Evolutionary conservation across 2,797 vertebrate species (phyloP), one percentile per base, ranked within the genome.

Genomic region (Loriculus beryllinus): DNA sequence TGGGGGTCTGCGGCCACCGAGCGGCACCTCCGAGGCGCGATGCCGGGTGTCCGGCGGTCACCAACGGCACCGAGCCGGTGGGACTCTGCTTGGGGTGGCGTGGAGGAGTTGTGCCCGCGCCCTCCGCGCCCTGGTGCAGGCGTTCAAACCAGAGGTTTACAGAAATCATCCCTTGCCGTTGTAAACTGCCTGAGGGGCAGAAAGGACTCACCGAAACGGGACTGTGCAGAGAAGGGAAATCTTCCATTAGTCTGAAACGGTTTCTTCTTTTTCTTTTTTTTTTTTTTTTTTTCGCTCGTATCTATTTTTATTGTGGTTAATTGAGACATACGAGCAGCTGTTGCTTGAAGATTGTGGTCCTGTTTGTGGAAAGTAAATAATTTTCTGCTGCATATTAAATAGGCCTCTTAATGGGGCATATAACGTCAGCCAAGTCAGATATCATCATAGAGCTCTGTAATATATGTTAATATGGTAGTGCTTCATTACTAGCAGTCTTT

Each of bases 271-370:
- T 0, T 5, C 21, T 42, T 17, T 10, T 7, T 4, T 2, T 12
- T 10, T 28, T 12, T 12, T 14, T 23, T 9, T 12, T 5, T 23
- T 5, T 4, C 2, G 0, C 7, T 5, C 0, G 1, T 6, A 23
- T 47, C 19, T 60, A 7, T 51, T 88, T 69, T 49, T 25, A 42
- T 60, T 65, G 13, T 10, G 12, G 62, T 81, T 54, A 60, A 65
- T 76, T 54, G 74, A 81, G 74, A 45, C 3, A 1, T 31, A 59
- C 6, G n/a, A 68, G 47, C 37, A 52, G 23, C 76, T 85, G 2
- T 23, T 74, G 72, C 60, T 64, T 56, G 43, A 64, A 77, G 52
- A n/a, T 19, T 33, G 48, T 11, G 16, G 33, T 82, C 43, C 28
- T 82, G n/a, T 56, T 48, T 42, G 52, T 37, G 22, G 77, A 70